phyloP scores from a whole-genome alignment of 2,113 vertebrate species.

The Anoplopoma fimbria region DNA sequence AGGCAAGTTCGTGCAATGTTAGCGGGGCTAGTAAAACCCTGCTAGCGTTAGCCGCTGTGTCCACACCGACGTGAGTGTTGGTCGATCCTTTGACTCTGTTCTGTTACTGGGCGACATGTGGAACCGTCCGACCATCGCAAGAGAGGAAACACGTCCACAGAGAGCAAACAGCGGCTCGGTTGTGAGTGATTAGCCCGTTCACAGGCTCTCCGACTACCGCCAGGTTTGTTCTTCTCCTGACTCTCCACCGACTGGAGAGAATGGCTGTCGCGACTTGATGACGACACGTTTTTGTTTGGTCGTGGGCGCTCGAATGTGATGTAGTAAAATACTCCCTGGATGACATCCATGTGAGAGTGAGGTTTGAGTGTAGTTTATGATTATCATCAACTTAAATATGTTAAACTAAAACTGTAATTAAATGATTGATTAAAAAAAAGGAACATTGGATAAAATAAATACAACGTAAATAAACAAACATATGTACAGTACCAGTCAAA shows the following conservation, averaged over 20 bases:
- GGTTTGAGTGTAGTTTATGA: background rate
- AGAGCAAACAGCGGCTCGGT: slow-evolving; percentile 32
- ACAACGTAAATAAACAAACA: background rate
- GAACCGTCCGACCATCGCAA: slow-evolving; percentile 20
- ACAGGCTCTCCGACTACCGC: slow-evolving; percentile 53
- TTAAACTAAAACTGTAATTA: background rate
- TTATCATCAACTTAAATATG: background rate
- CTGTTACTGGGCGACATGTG: slow-evolving; percentile 3
- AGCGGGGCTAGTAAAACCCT: slow-evolving; percentile 60
- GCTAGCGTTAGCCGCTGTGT: slow-evolving; percentile 61
- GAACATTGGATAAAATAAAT: background rate
- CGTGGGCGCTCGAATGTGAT: slow-evolving; percentile 59
- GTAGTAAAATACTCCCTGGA: slow-evolving; percentile 1
- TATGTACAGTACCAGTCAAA: too few relatives aligned
- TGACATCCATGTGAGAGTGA: background rate
- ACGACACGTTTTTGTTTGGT: slow-evolving; percentile 57
- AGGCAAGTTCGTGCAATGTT: slow-evolving; percentile 58
- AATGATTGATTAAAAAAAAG: too few relatives aligned
- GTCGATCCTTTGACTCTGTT: slow-evolving; percentile 32
- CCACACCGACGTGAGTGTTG: slow-evolving; percentile 38
- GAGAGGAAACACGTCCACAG: slow-evolving; percentile 32
- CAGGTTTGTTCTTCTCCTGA: slow-evolving; percentile 62
- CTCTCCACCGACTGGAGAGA: slow-evolving; percentile 72
- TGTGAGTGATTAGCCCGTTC: slow-evolving; percentile 33
- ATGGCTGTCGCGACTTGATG: slow-evolving; percentile 72